Conservation (phyloP, 2,797 vertebrate species). For the Smutsia temminckii region DNA sequence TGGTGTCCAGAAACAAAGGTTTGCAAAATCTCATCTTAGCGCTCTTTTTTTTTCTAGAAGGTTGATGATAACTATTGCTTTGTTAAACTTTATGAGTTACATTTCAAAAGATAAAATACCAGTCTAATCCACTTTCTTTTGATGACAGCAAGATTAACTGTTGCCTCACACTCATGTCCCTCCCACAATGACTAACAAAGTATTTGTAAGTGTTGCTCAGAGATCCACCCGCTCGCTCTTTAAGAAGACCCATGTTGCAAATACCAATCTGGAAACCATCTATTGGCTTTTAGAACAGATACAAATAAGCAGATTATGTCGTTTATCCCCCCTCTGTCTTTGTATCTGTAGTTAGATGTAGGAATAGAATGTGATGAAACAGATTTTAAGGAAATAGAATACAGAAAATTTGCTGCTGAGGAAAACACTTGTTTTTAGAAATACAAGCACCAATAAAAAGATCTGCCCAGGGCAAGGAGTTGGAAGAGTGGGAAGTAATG, state of each 20-base stretch:
- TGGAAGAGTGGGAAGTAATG: neutral
- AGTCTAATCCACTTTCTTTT: constrained; percentile 72
- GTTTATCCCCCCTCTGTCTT: constrained; percentile 47
- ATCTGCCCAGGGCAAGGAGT: neutral
- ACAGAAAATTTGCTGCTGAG: constrained; percentile 10
- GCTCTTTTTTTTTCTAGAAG: constrained; percentile 32
- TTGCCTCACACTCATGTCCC: constrained; percentile 43
- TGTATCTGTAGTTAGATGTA: constrained; percentile 41
- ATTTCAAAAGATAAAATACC: constrained; percentile 72
- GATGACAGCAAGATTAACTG: constrained; percentile 69
- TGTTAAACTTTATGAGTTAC: constrained; percentile 71
- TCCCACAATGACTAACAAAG: constrained; percentile 59
- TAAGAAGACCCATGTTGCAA: constrained; percentile 57
- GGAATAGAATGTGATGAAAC: constrained; percentile 48
- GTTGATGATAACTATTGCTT: constrained; percentile 53
- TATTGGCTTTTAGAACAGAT: constrained; percentile 66
- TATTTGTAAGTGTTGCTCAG: constrained; percentile 60
- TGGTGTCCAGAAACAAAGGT: constrained; percentile 60
- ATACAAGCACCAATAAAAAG: constrained; percentile 25
- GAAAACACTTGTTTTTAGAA: neutral
- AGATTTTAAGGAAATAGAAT: constrained; percentile 38
- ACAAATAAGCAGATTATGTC: constrained; percentile 71
- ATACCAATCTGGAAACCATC: constrained; percentile 58
- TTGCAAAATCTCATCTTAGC: constrained; percentile 48
- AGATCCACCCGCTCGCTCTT: neutral